Base-by-base conservation (phyloP, 2,113 vertebrate genomes). In the Heterocephalus glaber region DNA sequence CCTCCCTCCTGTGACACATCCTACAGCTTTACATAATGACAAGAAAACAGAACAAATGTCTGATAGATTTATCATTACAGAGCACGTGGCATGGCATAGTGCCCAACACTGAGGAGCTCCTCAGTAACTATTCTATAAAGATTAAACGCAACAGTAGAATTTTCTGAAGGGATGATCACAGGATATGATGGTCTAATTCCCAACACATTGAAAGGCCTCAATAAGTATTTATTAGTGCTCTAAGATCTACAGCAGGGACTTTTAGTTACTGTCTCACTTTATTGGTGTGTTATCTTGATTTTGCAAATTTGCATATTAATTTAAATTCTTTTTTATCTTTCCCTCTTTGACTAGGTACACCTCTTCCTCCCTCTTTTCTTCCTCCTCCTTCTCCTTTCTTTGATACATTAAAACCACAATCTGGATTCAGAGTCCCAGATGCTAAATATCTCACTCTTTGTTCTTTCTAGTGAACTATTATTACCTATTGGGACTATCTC, bases 241-340 rank as follows among this genome's bases (percentile, higher is more conserved):
- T 33, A 66, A 83, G 70, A 35, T 83, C n/a, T 49, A 47, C 49
- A 94, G 5, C 1, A 38, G 33, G 16, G 10, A 12, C 16, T 79
- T 86, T 74, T 44, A 61, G 38, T 70, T 92, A 81, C 6, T 76
- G 1, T 74, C 44, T 92, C 65, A 93, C 41, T 90, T 80, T 49
- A 84, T 35, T 86, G 44, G 8, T 72, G 9, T 87, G 6, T 70
- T 87, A n/a, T 70, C 72, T 28, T 83, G 33, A 87, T 87, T 95
- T 95, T 96, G 22, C 3, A 79, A 91, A 93, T 86, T 90, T 90
- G 6, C 12, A 56, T 47, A 72, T 74, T 52, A 63, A 84, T 77
- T 77, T 86, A 49, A 14, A 41, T 47, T 68, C 26, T 81, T 52
- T 41, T 22, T 17, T 68, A 54, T 38, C 24, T n/a, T 61, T 12